Base-by-base conservation (phyloP, 2,797 vertebrate species). In the Semaprochilodus insignis region DNA sequence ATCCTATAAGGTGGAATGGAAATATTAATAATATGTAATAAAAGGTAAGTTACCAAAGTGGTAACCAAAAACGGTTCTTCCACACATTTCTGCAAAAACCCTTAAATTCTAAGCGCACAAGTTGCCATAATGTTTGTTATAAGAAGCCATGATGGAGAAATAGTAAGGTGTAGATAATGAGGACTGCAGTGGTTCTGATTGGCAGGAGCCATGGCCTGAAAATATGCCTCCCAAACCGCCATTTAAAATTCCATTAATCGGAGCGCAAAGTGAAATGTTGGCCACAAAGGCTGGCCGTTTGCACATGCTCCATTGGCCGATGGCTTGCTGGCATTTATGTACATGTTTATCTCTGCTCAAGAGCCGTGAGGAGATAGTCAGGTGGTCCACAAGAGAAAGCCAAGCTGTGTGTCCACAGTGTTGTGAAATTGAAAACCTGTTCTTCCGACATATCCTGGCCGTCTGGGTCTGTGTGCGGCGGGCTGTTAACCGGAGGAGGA, bases 401-500 rank as follows among this genome's bases (percentile, higher is more conserved):
- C 51, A 34, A 23, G 14, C 21, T 36, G 51, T 77, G 86, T 83
- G 78, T 80, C 71, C 74, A 83, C 55, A 90, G 87, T 83, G 85
- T 83, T 87, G 63, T 85, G 85, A 91, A 93, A 94, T 93, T 92
- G 90, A 92, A 93, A 94, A 91, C 77, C 87, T 78, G 85, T 87
- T 88, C 86, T 34, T 31, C 86, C 57, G 17, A 89, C 88, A 82
- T 76, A 87, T 88, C 88, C 84, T 85, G 74, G 77, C 82, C 34
- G 89, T 85, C 90, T 85, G 84, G 88, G 85, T 85, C 84, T 34
- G 78, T 85, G 73, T 86, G 84, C 88, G 78, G 91, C 88, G 87
- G 90, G 91, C 89, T 93, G 92, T 93, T 92, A 93, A 92, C 91
- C 87, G 25, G 89, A 87, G 66, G 86, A 88, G 90, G 90, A 93